Conservation (phyloP, 2,888 invertebrate genomes). For the Leptopilina drosophilae region DNA sequence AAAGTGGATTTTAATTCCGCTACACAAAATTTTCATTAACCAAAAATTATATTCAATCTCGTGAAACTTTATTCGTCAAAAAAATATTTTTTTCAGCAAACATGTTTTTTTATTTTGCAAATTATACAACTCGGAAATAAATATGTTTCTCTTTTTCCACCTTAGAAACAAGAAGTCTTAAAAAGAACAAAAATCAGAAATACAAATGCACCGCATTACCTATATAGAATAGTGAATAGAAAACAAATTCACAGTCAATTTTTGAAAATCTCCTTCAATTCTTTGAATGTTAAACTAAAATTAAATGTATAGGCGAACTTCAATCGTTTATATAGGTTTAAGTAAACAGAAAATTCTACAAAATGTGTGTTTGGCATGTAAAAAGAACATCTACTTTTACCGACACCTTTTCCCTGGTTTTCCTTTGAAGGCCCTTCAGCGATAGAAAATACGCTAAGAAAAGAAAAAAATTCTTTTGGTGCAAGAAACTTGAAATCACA, state of each 20-base stretch:
- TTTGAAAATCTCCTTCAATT: background rate
- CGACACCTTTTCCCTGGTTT: constrained; percentile 20
- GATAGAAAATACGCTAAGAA: constrained; percentile 7
- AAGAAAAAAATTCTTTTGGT: background rate
- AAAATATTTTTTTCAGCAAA: background rate
- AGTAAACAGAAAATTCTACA: constrained; percentile 28
- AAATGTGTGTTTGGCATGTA: constrained; percentile 19
- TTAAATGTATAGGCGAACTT: background rate
- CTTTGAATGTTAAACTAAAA: background rate
- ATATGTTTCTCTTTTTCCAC: too few species aligned
- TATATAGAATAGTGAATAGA: background rate
- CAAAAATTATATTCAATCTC: background rate
- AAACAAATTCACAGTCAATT: constrained; percentile 3
- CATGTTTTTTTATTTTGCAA: background rate
- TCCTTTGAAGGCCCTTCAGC: constrained; percentile 23
- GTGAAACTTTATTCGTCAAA: background rate
- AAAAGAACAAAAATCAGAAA: background rate
- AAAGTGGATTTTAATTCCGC: background rate
- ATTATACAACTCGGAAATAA: background rate
- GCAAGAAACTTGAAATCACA: constrained; percentile 24
- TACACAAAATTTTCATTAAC: background rate
- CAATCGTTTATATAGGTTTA: background rate
- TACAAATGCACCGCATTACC: background rate
- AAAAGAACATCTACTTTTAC: constrained; percentile 11
- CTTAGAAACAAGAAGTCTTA: too few species aligned